A percentile compares a stretch with the other conserved stretches of the same genome.
Conservation (phyloP, 2,113 vertebrate species). For the Vireo altiloquus region DNA sequence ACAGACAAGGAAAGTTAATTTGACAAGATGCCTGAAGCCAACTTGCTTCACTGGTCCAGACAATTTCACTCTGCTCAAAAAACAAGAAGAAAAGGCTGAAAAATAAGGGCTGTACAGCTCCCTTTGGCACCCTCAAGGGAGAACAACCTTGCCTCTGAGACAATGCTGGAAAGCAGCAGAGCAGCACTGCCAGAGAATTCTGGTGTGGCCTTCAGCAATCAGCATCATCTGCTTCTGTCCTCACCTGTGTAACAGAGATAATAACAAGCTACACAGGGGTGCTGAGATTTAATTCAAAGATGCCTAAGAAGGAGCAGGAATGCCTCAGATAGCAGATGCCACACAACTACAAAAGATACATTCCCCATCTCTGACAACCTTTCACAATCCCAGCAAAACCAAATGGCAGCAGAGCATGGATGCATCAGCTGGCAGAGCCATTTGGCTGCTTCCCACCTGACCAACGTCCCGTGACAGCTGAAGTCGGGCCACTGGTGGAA, state of each 20-base stretch:
- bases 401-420: accelerated
- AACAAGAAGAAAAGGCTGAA: background rate
- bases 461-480: accelerated
- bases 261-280: background rate
- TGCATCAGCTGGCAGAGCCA: accelerated
- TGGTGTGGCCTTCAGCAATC: background rate
- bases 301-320: background rate
- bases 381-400: background rate
- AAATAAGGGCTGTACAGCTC: background rate
- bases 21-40: background rate
- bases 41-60: background rate
- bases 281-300: background rate
- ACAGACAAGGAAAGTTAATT: background rate
- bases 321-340: accelerated
- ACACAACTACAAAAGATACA: accelerated
- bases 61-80: background rate
- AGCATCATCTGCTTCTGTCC: background rate
- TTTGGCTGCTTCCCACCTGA: background rate
- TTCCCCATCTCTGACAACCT: background rate
- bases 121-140: background rate
- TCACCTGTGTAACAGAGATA: background rate
- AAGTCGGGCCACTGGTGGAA: background rate
- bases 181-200: background rate
- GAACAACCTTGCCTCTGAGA: background rate
- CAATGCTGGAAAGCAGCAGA: background rate